phyloP scores from a whole-genome alignment of 92 coral and sea anemone genomes.

The Epizoanthus scotinus region DNA sequence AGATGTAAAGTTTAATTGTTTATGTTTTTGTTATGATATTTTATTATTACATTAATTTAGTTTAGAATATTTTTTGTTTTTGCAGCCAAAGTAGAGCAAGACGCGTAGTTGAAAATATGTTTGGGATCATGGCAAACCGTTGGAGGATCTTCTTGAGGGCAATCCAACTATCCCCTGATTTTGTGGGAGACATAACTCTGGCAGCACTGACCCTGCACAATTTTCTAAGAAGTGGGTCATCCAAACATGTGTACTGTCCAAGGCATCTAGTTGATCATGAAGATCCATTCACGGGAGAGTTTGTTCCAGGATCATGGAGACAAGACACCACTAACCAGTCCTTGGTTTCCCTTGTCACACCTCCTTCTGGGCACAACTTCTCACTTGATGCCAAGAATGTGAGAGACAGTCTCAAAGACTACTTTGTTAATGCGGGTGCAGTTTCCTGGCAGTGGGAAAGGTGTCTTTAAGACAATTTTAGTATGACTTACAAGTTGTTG shows the following conservation, averaged over 20 bases:
- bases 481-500: too few relatives aligned
- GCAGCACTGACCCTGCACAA: constrained; percentile 34
- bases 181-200: constrained; percentile 9
- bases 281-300: constrained; percentile 22
- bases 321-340: background rate
- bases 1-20: too few relatives aligned
- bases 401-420: constrained; percentile 27
- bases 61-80: background rate
- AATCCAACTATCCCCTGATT: constrained; percentile 38
- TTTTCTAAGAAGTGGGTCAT: constrained; percentile 27
- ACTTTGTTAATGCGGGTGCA: constrained; percentile 35
- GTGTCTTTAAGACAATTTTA: constrained; percentile 10
- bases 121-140: constrained; percentile 38
- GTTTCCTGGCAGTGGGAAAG: constrained; percentile 48
- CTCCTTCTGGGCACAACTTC: constrained; percentile 38
- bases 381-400: constrained; percentile 33
- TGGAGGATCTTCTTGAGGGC: constrained; percentile 18
- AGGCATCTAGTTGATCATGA: constrained; percentile 19
- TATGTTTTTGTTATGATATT: too few relatives aligned
- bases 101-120: constrained; percentile 30
- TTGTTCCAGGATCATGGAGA: constrained; percentile 37
- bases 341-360: constrained; percentile 16
- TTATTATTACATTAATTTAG: too few relatives aligned
- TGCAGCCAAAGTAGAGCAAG: constrained; percentile 40
- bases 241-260: constrained; percentile 39